These are phyloP conservation scores for Nothura maculosa DNA, from an alignment of 2,797 vertebrate genomes.

Conservation along the genomic window DNA sequence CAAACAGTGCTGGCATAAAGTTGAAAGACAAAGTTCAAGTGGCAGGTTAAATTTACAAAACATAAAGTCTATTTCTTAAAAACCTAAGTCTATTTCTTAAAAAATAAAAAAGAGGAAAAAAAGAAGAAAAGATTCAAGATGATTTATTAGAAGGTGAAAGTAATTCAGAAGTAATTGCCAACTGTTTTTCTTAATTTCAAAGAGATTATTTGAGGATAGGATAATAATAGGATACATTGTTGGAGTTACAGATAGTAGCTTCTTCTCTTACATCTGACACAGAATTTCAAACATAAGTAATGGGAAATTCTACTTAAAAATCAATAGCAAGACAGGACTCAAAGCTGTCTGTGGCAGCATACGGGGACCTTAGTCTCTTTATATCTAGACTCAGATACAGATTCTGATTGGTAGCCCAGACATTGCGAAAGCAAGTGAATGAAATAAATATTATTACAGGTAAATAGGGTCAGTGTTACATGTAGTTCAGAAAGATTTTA, in stretches of 20 bases:
- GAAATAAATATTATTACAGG: not conserved
- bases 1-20: not conserved
- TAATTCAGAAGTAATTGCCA: not conserved
- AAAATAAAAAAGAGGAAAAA: not conserved
- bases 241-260: not conserved
- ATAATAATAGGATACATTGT: not conserved
- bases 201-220: not conserved
- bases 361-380: not conserved
- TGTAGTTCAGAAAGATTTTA: not conserved
- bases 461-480: not conserved
- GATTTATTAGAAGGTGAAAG: not conserved
- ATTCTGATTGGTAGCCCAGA: not conserved
- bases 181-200: not conserved
- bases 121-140: not conserved
- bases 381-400: not conserved
- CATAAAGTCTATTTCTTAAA: not conserved
- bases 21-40: constrained; percentile 30
- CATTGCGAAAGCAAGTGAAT: not conserved
- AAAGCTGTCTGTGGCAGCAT: not conserved
- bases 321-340: not conserved
- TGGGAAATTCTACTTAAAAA: not conserved
- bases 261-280: not conserved
- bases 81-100: not conserved
- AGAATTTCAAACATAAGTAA: not conserved
- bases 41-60: not conserved